Conservation (phyloP, 2,888 invertebrate species). For the Eueremaeus valkanovi region DNA sequence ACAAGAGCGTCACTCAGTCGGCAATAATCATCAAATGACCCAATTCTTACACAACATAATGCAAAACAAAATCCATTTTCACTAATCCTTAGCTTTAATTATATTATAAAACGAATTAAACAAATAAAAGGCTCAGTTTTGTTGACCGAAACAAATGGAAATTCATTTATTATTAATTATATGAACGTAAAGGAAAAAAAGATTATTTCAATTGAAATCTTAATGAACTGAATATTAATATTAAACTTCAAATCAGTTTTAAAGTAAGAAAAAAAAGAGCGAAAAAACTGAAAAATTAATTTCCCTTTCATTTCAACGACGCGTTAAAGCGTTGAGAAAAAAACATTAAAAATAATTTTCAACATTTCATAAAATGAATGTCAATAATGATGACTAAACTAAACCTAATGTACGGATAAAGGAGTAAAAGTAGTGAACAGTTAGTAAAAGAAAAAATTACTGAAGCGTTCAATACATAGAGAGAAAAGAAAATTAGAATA, state of each 20-base stretch:
- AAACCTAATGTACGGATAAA: background rate
- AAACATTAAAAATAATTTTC: background rate
- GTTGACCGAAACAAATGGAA: no score
- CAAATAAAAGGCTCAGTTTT: background rate
- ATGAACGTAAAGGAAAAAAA: background rate
- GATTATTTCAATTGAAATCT: no score
- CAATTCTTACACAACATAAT: background rate
- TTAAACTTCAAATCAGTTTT: background rate
- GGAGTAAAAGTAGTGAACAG: background rate
- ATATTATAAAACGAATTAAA: background rate
- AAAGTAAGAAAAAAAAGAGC: background rate
- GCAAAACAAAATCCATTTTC: no score
- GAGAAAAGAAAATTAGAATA: no score
- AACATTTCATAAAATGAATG: background rate
- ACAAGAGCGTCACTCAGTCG: background rate
- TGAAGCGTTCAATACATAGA: background rate
- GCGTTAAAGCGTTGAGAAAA: constrained; percentile 5
- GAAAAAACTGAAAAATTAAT: background rate
- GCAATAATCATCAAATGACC: background rate
- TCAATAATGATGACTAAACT: background rate
- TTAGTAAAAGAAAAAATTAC: background rate
- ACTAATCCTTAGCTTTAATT: no score
- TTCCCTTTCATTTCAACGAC: background rate
- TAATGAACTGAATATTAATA: no score
- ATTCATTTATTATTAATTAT: no score